phyloP scores from a whole-genome alignment of 2,113 vertebrate genomes.

The Zosterops japonicus region DNA sequence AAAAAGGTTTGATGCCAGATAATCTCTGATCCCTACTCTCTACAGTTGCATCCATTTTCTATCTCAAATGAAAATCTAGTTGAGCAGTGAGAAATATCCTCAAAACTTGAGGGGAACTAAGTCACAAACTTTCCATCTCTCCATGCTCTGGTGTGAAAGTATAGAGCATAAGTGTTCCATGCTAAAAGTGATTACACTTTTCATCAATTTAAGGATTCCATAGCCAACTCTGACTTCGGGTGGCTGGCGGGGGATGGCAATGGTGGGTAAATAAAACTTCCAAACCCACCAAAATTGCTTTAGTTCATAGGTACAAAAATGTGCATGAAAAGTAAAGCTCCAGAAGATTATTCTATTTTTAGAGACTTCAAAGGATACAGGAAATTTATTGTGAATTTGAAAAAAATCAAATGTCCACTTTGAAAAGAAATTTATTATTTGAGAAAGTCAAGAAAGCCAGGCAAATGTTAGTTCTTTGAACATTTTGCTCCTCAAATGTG shows the following conservation, averaged over 20 bases:
- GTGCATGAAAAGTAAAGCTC: background rate
- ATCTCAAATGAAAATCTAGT: background rate
- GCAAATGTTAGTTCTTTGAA: background rate
- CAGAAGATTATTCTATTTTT: background rate
- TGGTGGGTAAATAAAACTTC: background rate
- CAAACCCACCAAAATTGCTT: background rate
- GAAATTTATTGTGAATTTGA: background rate
- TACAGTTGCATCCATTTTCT: background rate
- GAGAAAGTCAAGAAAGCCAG: background rate
- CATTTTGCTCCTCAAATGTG: background rate
- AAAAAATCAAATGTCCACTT: background rate
- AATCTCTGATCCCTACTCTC: background rate
- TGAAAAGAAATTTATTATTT: background rate
- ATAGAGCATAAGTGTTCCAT: background rate
- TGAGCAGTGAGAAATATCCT: background rate
- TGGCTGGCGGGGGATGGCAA: fast-evolving
- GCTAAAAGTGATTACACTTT: background rate
- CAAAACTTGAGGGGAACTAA: background rate
- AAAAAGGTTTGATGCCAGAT: background rate
- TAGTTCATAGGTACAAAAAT: background rate
- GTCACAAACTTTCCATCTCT: background rate
- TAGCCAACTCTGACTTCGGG: background rate
- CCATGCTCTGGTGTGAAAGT: background rate
- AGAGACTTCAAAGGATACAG: background rate
- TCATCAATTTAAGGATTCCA: background rate